Percentiles rank a stretch among this genome's conserved stretches.
Evolutionary conservation across 1,140 invertebrate species (phyloP).

Genomic region (Ptiloglossa arizonensis): DNA sequence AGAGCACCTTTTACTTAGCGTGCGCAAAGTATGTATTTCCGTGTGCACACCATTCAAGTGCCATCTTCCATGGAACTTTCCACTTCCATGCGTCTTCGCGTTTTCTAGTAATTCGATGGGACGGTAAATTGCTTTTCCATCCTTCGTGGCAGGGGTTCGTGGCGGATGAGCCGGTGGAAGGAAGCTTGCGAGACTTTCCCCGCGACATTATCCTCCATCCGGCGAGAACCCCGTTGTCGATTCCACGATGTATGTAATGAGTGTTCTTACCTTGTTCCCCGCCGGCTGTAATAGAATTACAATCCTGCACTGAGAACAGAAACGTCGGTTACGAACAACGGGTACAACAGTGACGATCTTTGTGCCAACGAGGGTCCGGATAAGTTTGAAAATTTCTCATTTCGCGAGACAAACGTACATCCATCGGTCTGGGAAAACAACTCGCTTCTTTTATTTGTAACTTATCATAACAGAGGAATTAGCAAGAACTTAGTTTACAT

Average conservation of each 20-base stretch:
- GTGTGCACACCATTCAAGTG: conserved; percentile 40
- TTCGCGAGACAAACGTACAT: too few species aligned
- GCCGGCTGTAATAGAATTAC: conserved; percentile 10
- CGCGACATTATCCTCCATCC: conserved; percentile 18
- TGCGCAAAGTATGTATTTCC: conserved; percentile 55
- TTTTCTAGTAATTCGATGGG: conserved; percentile 55
- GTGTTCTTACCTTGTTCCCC: conserved; percentile 32
- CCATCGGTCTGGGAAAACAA: too few species aligned
- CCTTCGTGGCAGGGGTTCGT: neutral
- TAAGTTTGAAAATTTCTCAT: too few species aligned
- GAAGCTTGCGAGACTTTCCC: conserved; percentile 36
- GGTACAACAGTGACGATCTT: neutral
- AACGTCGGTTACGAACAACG: neutral
- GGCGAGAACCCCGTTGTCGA: conserved; percentile 12
- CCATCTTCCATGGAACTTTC: conserved; percentile 52
- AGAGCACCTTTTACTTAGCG: conserved; percentile 43
- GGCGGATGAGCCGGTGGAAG: too few species aligned
- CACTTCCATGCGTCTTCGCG: conserved; percentile 29
- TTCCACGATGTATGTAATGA: conserved; percentile 41
- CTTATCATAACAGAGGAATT: too few species aligned
- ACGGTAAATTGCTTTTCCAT: conserved; percentile 57
- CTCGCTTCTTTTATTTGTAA: too few species aligned
- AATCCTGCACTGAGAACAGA: neutral
- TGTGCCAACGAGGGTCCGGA: too few species aligned
- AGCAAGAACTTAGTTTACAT: too few species aligned